Evolutionary conservation across 2,888 invertebrate genomes (phyloP), one percentile per base, ranked within the genome.

Genomic region (Oscheius sp.): DNA sequence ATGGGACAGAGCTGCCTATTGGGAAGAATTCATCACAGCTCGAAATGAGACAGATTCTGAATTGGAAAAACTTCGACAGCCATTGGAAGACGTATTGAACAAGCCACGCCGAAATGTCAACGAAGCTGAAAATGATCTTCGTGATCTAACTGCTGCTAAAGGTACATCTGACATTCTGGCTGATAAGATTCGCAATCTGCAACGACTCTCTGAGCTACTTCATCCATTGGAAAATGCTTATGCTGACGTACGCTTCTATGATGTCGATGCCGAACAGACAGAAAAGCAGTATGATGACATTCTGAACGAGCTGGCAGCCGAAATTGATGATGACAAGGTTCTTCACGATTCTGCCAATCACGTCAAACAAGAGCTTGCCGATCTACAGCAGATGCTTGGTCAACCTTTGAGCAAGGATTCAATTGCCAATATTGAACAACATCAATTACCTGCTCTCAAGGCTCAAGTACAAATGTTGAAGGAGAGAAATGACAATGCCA

Each of bases 211-310:
- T 29, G 81, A 84, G 68, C 73, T 76, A 58, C 75, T 84, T 21
- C 75, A 84, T 68, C 84, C 84, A 63, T 78, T 84, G 41, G 85
- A 80, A 58, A 82, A 76, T 63, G 82, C 83, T 18, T 80, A 84
- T 66, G 78, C 81, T 18, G 83, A 84, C 64, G 83, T 84, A 23
- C 82, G 84, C 64, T 85, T 85, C 78, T 74, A 81, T 69, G 83
- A 85, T 52, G 81, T 81, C 9, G 84, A 85, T 49, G 74, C 80
- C 53, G 83, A 85, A 58, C 81, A 85, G 68, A 76, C 76, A 52
- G 75, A 78, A 55, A 75, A 80, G 43, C 80, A 83, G 46, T 81
- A 77, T 72, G 81, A 79, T 52, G 81, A 84, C 56, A 73, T 77
- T 16, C 74, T 80, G 43, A 73, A 69, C 58, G 79, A 77, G 27